Conservation (phyloP, 2,113 vertebrate genomes). For the Hoplias malabaricus region DNA sequence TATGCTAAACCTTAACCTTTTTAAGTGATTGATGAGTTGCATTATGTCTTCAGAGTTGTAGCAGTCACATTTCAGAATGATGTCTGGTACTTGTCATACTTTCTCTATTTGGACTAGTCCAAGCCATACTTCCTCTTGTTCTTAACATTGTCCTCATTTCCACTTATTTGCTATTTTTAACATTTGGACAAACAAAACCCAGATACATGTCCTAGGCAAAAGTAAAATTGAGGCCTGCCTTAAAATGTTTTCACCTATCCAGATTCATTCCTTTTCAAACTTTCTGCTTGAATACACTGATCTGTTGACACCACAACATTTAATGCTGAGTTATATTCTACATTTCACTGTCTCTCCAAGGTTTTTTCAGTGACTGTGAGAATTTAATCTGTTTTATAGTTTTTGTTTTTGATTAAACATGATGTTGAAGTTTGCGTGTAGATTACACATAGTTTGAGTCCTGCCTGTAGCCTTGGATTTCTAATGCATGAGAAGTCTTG, state of each 20-base stretch:
- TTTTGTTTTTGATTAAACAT: background rate
- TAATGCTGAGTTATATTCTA: constrained; percentile 9
- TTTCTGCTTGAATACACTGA: background rate
- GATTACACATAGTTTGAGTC: constrained; percentile 1
- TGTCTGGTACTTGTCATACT: constrained; percentile 57
- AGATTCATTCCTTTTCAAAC: background rate
- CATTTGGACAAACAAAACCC: constrained; percentile 2
- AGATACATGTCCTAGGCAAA: background rate
- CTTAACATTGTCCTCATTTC: constrained; percentile 47
- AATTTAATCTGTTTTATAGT: background rate
- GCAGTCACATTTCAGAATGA: background rate
- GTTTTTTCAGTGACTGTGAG: constrained; percentile 36
- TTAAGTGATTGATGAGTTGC: background rate
- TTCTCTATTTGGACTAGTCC: constrained; percentile 54
- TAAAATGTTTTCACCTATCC: background rate
- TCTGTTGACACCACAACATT: constrained; percentile 3
- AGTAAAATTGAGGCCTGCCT: background rate
- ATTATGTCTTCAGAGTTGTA: background rate
- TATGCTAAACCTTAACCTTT: constrained; percentile 5
- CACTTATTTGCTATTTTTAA: constrained; percentile 9
- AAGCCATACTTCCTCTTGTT: constrained; percentile 45
- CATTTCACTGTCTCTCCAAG: constrained; percentile 28
- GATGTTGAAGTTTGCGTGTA: background rate
- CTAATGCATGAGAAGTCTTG: background rate
- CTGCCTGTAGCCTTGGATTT: constrained; percentile 12